Conservation (phyloP, 2,797 vertebrate genomes). For the Melopsittacus undulatus region DNA sequence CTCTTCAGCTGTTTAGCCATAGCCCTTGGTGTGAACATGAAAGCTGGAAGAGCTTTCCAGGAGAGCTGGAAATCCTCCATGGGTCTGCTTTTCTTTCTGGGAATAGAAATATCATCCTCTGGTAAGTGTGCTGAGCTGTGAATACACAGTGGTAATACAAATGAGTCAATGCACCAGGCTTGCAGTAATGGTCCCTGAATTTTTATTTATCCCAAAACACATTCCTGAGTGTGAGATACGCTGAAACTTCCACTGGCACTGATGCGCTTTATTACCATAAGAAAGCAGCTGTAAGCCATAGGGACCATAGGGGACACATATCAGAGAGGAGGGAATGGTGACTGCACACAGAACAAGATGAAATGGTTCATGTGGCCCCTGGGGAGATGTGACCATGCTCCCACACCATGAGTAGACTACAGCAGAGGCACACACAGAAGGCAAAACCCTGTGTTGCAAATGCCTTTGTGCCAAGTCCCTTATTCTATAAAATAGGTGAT, state of each 20-base stretch:
- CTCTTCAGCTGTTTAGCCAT: neutral
- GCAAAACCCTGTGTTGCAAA: neutral
- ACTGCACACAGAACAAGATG: neutral
- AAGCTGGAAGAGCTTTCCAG: neutral
- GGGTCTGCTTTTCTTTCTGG: neutral
- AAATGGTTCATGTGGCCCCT: accelerated
- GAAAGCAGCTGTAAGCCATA: neutral
- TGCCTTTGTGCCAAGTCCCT: neutral
- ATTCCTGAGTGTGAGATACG: neutral
- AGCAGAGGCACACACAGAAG: too few species aligned
- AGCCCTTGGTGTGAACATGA: neutral
- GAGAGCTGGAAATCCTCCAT: neutral
- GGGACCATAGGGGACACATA: neutral
- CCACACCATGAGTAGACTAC: too few species aligned
- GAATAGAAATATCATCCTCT: neutral
- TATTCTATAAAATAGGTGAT: too few species aligned
- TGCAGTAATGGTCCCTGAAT: too few species aligned
- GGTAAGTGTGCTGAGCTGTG: neutral
- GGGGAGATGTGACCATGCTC: accelerated
- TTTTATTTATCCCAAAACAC: neutral
- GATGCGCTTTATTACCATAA: accelerated
- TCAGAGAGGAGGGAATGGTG: neutral
- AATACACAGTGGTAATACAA: accelerated
- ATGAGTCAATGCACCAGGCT: neutral
- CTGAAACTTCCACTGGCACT: neutral